Base-by-base conservation (phyloP, 1,140 invertebrate species). In the Cherax quadricarinatus region DNA sequence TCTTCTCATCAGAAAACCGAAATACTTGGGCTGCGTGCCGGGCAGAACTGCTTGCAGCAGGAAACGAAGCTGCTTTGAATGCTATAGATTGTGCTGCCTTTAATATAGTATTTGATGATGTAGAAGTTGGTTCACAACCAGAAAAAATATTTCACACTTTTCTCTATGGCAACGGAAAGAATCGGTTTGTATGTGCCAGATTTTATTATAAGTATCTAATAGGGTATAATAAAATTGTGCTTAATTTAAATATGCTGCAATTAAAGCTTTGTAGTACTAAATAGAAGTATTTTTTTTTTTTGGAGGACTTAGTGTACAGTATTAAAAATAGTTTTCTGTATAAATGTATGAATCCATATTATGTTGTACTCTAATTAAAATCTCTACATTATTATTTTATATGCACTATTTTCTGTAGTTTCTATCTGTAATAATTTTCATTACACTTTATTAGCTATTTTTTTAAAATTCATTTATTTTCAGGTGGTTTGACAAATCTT, bases 401-500 rank as follows among this genome's bases (percentile, higher is more conserved):
- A 41, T 41, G 30, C 30, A 41, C 30, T 41, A 2, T 41, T 41
- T 41, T 41, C 30, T 41, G 30, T 41, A 41, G 0, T 41, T 41
- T 41, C 0, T 41, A 41, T 41, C 30, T 41, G 0, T 41, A 41
- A 41, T 41, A 41, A 41, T 41, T 41, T 41, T 41, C 2, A 41
- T 41, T 41, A 41, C 30, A 41, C 0, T 41, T 41, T 41, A 41
- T 41, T 41, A 41, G 30, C 30, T 41, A 1, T 41, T 41, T 1
- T 41, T 41, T 41, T 41, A 41, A 41, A 41, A 41, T 41, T 41
- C 30, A 41, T 41, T 89, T 30, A 82, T 91, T 89, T 51, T 9
- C 95, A 97, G 98, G 94, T 99, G 99, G 99, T 99, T 99, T 96
- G 99, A 99, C 95, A 99, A 99, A 95, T 98, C 98, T 60, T 98